Base-by-base conservation (phyloP, 2,797 vertebrate species). In the Sebastes wilsoni region DNA sequence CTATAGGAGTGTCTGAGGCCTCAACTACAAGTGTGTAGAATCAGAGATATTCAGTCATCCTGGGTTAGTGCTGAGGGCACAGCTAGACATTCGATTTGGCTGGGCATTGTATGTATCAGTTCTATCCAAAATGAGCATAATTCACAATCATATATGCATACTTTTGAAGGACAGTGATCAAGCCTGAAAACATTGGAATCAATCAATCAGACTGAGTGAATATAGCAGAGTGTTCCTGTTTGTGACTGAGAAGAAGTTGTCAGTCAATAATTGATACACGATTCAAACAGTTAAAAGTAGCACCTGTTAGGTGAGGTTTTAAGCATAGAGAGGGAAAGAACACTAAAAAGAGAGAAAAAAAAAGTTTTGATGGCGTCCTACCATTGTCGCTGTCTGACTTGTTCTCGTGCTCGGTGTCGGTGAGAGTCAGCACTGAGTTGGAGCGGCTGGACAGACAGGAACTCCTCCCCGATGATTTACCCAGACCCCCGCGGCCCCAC, bases 361-460 rank as follows among this genome's bases (percentile, higher is more conserved):
- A 61, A 16, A n/a, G 23, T 3, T 3, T 0, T 12, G 12, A 5
- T 9, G 55, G 55, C 12, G 4, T 75, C 96, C 97, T 96, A 99
- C 98, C 98, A 1, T 94, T 98, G 89, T 99, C 98, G 89, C 98
- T 99, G 97, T 99, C 98, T 0, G 98, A 99, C 95, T 99, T 99
- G 97, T 99, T 99, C 67, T 99, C 98, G 0, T 98, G 98, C 90
- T 99, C 98, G 0, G 98, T 99, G 93, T 99, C 98, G 7, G 98
- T 99, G 52, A 99, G 97, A 16, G 98, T 99, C 92, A 99, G 97
- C 82, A 96, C 97, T 1, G 98, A 99, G 96, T 99, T 99, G 94
- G 98, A 99, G 86, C 98, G 98, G 92, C 98, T 99, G 68, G 98
- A 99, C 86, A 98, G 96, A 93, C 98, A 99, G 94, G 98, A 99